Percentiles rank a stretch among this genome's conserved stretches.
Evolutionary conservation across 2,797 vertebrate species (phyloP).

Genomic region (Holocentrus rufus): DNA sequence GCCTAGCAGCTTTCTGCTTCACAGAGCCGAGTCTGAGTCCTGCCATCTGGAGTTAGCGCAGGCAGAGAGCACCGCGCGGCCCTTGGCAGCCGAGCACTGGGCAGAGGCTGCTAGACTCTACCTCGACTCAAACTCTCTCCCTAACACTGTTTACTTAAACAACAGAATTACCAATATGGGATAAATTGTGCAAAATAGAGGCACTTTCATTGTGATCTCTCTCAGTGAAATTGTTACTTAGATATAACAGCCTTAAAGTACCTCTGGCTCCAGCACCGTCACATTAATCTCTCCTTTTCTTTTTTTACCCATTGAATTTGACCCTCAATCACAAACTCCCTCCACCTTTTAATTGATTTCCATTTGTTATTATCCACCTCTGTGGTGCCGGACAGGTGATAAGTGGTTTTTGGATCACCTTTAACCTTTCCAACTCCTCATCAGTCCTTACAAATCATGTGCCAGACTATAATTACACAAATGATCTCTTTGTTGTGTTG

Average conservation of each 20-base stretch:
- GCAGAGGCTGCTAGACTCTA: constrained; percentile 7
- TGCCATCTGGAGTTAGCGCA: constrained; percentile 50
- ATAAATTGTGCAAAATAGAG: background rate
- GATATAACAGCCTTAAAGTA: background rate
- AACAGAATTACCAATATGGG: constrained; percentile 7
- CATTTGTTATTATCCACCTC: constrained; percentile 1
- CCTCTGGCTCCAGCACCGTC: background rate
- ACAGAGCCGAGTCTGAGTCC: constrained; percentile 44
- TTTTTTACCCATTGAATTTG: background rate
- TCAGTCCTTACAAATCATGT: background rate
- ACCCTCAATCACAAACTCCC: background rate
- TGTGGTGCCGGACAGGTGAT: background rate
- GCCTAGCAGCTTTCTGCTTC: constrained; percentile 41
- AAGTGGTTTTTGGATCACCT: constrained; percentile 23
- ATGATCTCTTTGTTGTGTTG: background rate
- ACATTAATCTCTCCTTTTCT: background rate
- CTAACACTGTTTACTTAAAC: background rate
- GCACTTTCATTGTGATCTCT: background rate
- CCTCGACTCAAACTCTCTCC: background rate
- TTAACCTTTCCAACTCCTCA: constrained; percentile 22
- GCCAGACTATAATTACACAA: background rate
- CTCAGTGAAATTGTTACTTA: background rate
- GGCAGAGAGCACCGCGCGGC: constrained; percentile 24
- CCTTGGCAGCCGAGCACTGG: background rate
- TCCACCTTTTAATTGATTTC: constrained; percentile 18